Percentiles rank a stretch among this genome's conserved stretches.
These are phyloP conservation scores for Bruchidius siliquastri DNA, from an alignment of 2,888 invertebrate species.

Conservation along the genomic window DNA sequence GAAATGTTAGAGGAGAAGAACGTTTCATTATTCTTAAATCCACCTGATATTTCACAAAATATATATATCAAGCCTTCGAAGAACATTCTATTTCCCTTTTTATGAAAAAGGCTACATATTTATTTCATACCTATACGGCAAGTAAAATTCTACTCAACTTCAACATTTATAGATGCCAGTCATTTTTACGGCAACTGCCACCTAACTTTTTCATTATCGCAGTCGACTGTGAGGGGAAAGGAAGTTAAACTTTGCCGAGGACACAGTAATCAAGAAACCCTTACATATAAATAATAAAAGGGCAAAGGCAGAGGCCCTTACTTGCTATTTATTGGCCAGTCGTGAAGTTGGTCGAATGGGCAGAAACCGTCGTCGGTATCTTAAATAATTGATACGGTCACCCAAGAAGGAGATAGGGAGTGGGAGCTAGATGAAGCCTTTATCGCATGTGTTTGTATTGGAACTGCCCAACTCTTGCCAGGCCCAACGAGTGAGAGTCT, in stretches of 20 bases:
- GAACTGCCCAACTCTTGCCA: background rate
- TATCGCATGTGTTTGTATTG: background rate
- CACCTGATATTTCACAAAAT: too few species aligned
- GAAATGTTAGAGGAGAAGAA: too few species aligned
- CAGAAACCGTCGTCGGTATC: background rate
- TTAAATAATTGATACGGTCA: background rate
- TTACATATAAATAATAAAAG: background rate
- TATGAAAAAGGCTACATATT: background rate
- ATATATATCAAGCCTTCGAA: background rate
- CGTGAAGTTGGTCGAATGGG: background rate
- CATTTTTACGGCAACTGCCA: background rate
- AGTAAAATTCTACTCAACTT: background rate
- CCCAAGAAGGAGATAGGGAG: background rate
- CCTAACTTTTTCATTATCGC: background rate
- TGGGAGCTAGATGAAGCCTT: background rate
- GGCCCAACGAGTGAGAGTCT: background rate
- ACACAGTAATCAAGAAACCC: background rate
- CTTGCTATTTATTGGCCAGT: background rate
- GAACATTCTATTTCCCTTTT: background rate
- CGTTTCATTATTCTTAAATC: too few species aligned
- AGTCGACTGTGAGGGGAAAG: background rate
- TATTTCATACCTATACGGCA: background rate
- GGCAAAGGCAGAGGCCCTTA: background rate
- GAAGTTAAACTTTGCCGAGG: background rate
- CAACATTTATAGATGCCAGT: background rate